phyloP scores from a whole-genome alignment of 2,888 invertebrate genomes.

The Dorcus parallelipipedus region DNA sequence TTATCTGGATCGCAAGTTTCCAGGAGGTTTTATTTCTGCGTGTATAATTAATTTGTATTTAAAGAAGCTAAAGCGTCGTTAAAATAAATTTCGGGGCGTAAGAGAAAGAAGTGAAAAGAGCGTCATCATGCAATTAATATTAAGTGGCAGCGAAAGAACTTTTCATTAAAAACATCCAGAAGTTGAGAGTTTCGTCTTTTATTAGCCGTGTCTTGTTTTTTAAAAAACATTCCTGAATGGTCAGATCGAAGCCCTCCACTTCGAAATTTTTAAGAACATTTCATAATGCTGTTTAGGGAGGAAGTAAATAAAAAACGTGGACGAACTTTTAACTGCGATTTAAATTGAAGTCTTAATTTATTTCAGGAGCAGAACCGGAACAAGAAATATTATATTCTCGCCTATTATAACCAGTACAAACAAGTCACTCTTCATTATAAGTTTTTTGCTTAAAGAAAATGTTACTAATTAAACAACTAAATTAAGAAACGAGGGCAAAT shows the following conservation, averaged over 20 bases:
- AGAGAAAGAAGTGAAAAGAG: slow-evolving; percentile 22
- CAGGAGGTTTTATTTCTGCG: no score
- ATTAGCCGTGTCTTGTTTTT: slow-evolving; percentile 33
- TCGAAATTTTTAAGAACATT: slow-evolving; percentile 17
- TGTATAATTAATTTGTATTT: no score
- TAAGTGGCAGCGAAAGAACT: slow-evolving; percentile 39
- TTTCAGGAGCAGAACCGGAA: no score
- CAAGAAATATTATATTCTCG: no score
- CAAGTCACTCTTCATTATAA: no score
- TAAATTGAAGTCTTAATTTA: neutral
- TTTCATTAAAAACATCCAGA: slow-evolving; percentile 38
- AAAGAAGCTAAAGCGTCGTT: no score
- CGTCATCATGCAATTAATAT: slow-evolving; percentile 39
- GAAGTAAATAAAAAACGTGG: slow-evolving; percentile 4
- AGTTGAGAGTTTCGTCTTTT: slow-evolving; percentile 36
- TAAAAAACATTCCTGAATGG: slow-evolving; percentile 26
- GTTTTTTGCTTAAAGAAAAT: no score
- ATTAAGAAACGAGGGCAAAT: no score
- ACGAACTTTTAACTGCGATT: slow-evolving; percentile 3
- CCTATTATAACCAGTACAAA: no score
- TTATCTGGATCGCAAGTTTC: no score
- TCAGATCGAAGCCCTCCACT: slow-evolving; percentile 20
- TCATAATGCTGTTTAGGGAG: slow-evolving; percentile 5
- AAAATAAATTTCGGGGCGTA: neutral
- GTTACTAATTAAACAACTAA: no score